A percentile compares a stretch with the other conserved stretches of the same genome.
phyloP scores from a whole-genome alignment of 92 coral and sea anemone genomes.

The Umimayanthus chanpuru region DNA sequence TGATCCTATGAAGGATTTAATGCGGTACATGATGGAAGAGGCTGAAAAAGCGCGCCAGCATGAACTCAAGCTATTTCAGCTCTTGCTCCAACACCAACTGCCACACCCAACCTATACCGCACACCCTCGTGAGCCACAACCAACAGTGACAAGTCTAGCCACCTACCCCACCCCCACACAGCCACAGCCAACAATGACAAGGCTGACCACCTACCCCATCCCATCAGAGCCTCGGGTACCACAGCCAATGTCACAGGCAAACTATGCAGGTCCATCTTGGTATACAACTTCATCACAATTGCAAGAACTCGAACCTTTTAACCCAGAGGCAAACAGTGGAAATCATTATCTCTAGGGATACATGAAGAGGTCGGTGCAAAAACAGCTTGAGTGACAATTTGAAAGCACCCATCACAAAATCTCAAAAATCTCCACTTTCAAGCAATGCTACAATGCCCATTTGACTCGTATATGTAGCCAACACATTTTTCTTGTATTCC shows the following conservation, averaged over 20 bases:
- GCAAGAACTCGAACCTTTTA: slow-evolving; percentile 22
- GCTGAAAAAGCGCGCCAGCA: slow-evolving; percentile 56
- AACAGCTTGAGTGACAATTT: too few relatives aligned
- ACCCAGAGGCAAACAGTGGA: slow-evolving; percentile 26
- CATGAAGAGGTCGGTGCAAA: too few relatives aligned
- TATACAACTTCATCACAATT: slow-evolving; percentile 13
- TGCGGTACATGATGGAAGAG: slow-evolving; percentile 48
- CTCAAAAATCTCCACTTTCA: too few relatives aligned
- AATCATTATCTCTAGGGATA: slow-evolving; percentile 21
- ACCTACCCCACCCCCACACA: slow-evolving; percentile 24
- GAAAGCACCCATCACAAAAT: too few relatives aligned
- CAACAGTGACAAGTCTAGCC: slow-evolving; percentile 14
- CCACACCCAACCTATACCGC: slow-evolving; percentile 41
- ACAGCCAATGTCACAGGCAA: slow-evolving; percentile 23
- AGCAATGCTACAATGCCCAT: too few relatives aligned
- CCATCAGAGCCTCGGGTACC: slow-evolving; percentile 15
- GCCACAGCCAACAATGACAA: slow-evolving; percentile 21
- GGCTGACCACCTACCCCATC: slow-evolving; percentile 20
- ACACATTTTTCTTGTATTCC: too few relatives aligned
- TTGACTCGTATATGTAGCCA: too few relatives aligned
- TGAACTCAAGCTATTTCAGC: slow-evolving; percentile 52
- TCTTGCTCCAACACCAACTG: slow-evolving; percentile 48
- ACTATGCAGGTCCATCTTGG: slow-evolving; percentile 24
- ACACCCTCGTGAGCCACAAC: slow-evolving; percentile 21
- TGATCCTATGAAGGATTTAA: slow-evolving; percentile 53